A percentile compares a stretch with the other conserved stretches of the same genome.
Evolutionary conservation across 2,888 invertebrate genomes (phyloP).

Genomic region (Spilarctia lutea): DNA sequence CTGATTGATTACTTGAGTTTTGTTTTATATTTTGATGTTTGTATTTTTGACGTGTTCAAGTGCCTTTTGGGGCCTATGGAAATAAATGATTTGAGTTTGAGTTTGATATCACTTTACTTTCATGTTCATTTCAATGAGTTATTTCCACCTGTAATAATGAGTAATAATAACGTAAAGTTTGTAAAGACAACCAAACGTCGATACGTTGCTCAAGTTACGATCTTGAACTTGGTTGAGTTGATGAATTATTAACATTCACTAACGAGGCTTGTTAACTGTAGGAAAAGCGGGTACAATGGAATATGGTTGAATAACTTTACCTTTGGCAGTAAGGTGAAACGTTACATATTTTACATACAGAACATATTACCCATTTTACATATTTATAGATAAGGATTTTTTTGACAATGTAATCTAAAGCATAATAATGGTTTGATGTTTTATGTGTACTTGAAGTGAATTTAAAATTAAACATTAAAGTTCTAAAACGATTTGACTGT

Average conservation of each 20-base stretch:
- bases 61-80: too few species aligned
- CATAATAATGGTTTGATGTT: too few species aligned
- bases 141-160: not conserved
- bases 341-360: not conserved
- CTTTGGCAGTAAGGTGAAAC: conserved; percentile 23
- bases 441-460: too few species aligned
- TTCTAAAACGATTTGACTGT: not conserved
- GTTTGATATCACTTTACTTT: too few species aligned
- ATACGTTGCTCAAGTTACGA: not conserved
- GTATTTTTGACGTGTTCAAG: too few species aligned
- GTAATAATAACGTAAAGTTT: not conserved
- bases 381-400: not conserved
- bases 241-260: conserved; percentile 30
- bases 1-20: too few species aligned
- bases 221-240: conserved; percentile 27
- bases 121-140: conserved; percentile 15
- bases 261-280: conserved; percentile 25
- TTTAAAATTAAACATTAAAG: not conserved
- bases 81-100: too few species aligned
- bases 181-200: not conserved
- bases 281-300: conserved; percentile 27
- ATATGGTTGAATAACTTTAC: conserved; percentile 32
- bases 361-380: not conserved
- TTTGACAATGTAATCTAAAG: too few species aligned
- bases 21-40: too few species aligned